Evolutionary conservation across 1,140 invertebrate genomes (phyloP), one percentile per base, ranked within the genome.

Genomic region (Drosophila novamexicana): DNA sequence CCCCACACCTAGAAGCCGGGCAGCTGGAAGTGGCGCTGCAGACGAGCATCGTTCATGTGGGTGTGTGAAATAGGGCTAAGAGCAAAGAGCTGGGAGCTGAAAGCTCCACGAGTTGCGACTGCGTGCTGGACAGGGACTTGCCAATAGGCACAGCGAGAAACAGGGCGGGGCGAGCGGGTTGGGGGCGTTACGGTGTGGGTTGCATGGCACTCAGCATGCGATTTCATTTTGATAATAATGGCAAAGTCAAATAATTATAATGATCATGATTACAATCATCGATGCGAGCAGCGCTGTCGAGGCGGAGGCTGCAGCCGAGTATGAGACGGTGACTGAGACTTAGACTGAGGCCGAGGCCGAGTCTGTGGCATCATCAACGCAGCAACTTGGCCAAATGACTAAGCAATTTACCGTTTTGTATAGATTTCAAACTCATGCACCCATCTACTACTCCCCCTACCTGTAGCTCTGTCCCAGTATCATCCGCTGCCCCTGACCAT

Each of bases 211-310:
- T 54, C 68, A 65, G 81, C 80, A 80, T 77, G 83, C 84, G 84
- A 88, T 88, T 88, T 71, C 84, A 88, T 88, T 88, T 88, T 88
- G 84, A 88, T 89, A 88, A 88, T 88, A 89, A 89, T 88, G 80
- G 70, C 79, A 85, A 76, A 88, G 82, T 65, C 74, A 83, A 83
- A 88, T 89, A 88, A 88, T 88, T 88, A 88, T 88, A 88, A 88
- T 88, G 84, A 88, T 89, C 84, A 82, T 89, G 80, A 88, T 89
- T 70, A 89, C 84, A 84, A 88, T 89, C 83, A 79, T 74, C 64
- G 68, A 71, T 59, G 57, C 61, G 64, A 54, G 47, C 67, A 53
- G 58, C 63, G 56, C 12, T 63, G 7, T 63, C 10, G 10, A 37
- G 34, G 2, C 50, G 6, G 14, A 39, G 52, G 5, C 52, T 54